Conservation (phyloP, 2,888 invertebrate genomes). For the Agriopis leucophaearia region DNA sequence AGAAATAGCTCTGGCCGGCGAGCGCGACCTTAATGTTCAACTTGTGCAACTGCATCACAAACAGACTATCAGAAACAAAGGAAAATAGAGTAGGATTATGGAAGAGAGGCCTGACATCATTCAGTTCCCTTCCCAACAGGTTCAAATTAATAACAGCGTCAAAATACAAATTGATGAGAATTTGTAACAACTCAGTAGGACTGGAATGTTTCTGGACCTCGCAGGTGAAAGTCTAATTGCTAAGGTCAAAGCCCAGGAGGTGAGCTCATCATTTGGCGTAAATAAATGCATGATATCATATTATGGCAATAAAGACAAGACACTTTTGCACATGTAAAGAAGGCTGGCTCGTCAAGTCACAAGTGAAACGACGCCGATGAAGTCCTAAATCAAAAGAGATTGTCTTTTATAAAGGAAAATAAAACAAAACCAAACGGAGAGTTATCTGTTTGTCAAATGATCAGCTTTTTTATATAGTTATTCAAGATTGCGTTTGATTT, state of each 20-base stretch:
- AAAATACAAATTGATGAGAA: background rate
- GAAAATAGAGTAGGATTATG: background rate
- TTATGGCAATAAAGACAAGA: slow-evolving; percentile 25
- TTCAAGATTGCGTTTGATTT: background rate
- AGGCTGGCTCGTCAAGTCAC: slow-evolving; percentile 4
- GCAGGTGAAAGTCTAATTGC: slow-evolving; percentile 25
- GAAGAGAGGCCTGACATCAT: too few species aligned
- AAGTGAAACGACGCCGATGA: background rate
- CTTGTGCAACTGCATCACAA: background rate
- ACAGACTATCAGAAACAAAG: background rate
- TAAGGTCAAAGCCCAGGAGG: slow-evolving; percentile 28
- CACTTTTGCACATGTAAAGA: slow-evolving; percentile 11
- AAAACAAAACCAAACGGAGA: too few species aligned
- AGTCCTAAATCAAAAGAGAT: background rate
- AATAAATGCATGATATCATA: slow-evolving; percentile 28
- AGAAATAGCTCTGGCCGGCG: too few species aligned
- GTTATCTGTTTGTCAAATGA: background rate
- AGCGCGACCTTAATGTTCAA: too few species aligned
- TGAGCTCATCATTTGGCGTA: slow-evolving; percentile 29
- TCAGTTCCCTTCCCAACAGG: too few species aligned
- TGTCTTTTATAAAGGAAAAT: background rate
- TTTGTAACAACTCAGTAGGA: slow-evolving; percentile 4
- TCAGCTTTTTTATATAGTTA: background rate
- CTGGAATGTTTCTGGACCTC: slow-evolving; percentile 6
- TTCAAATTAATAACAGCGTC: too few species aligned